Conservation (phyloP, 1,140 invertebrate species). For the Trypoxylus dichotomus region DNA sequence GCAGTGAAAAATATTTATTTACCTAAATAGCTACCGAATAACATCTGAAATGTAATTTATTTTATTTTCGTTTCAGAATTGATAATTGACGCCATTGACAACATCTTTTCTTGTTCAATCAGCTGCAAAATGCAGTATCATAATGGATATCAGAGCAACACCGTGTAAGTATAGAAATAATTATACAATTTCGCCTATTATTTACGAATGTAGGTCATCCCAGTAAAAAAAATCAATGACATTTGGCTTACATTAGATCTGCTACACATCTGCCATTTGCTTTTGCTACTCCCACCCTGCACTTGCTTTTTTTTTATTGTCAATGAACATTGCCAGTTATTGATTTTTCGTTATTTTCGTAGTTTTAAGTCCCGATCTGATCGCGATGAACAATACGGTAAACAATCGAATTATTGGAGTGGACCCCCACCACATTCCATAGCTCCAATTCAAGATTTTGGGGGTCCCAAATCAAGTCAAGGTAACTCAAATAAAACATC, state of each 20-base stretch:
- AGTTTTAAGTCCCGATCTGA: constrained; percentile 62
- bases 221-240: constrained; percentile 28
- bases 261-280: constrained; percentile 23
- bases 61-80: constrained; percentile 10
- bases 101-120: constrained; percentile 41
- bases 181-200: not conserved
- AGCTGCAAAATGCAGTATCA: constrained; percentile 50
- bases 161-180: constrained; percentile 42
- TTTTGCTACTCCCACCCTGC: constrained; percentile 26
- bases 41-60: not conserved
- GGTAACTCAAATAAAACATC: constrained; percentile 54
- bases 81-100: constrained; percentile 47
- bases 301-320: not conserved
- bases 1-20: not conserved
- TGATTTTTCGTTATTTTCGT: constrained; percentile 23
- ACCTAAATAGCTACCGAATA: not conserved
- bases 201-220: constrained; percentile 21
- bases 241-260: constrained; percentile 17
- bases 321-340: not conserved
- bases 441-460: constrained; percentile 60
- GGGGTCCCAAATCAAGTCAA: constrained; percentile 60
- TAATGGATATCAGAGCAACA: constrained; percentile 49
- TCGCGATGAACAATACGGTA: constrained; percentile 59
- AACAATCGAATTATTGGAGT: constrained; percentile 55
- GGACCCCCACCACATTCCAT: constrained; percentile 52